Evolutionary conservation across 2,888 invertebrate genomes (phyloP), one percentile per base, ranked within the genome.

Genomic region (Idaea straminata): DNA sequence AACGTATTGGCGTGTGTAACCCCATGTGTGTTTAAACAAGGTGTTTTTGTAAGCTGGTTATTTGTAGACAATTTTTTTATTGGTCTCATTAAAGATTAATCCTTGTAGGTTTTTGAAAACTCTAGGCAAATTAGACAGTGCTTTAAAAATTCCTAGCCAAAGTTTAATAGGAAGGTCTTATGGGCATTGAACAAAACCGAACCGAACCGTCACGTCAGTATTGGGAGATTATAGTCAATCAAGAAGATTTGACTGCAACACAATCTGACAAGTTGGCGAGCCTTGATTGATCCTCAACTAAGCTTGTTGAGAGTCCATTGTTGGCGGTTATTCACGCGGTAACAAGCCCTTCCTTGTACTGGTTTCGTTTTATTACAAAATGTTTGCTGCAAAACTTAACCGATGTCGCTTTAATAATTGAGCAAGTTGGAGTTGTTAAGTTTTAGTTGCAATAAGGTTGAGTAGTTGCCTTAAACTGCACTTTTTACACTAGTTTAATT

Each of bases 401-500:
- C 47, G 47, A 13, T 47, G 47, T 47, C 47, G 47, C 47, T 47
- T 47, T 47, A 47, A 7, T 47, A 47, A 47, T 47, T 35, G 61
- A 61, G n/a, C 25, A 35, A 36, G 35, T 59, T 59, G 10, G 6
- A 16, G 16, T 25, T 59, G 25, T 59, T 59, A 16, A 25, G 16
- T 34, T 59, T 59, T 34, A 59, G 16, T 34, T 59, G 16, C 34
- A 25, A 59, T 59, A 59, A 59, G 10, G 34, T 59, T 59, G 25
- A 59, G 59, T 15, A 16, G 16, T 59, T 34, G 59, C 16, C 6
- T 59, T 34, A 59, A 59, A 59, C 34, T 59, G 10, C 10, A 59
- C 16, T 59, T 59, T 59, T 59, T 59, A 59, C 16, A 59, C 16
- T 25, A 59, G 34, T 6, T 25, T 59, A 47, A 47, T 47, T 47